Conservation (phyloP, 2,888 invertebrate genomes). For the Cecidostiba fungosa region DNA sequence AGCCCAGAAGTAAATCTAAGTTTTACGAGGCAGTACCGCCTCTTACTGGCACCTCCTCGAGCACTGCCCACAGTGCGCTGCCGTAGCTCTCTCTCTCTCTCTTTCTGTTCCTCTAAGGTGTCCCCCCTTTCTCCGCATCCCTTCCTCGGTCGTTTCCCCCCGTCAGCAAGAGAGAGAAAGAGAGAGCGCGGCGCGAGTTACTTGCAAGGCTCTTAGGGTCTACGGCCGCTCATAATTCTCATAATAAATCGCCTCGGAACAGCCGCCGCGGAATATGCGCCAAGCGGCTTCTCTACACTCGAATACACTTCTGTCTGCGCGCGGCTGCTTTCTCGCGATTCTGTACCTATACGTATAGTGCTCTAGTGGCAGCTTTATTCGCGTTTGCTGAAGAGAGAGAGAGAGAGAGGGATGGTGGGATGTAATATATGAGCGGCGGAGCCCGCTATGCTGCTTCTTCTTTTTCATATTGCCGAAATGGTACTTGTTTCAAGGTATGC, state of each 20-base stretch:
- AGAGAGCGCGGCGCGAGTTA: constrained; percentile 62
- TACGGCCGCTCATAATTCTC: constrained; percentile 76
- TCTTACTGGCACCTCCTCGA: constrained; percentile 80
- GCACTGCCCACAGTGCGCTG: constrained; percentile 75
- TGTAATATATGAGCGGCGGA: background rate
- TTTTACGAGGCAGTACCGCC: constrained; percentile 81
- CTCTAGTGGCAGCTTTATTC: background rate
- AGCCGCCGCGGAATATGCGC: constrained; percentile 22
- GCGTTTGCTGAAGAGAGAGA: background rate
- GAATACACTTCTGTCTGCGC: background rate
- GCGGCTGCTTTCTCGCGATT: background rate
- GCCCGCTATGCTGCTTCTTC: too few relatives aligned
- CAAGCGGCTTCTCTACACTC: background rate
- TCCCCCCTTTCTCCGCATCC: constrained; percentile 37
- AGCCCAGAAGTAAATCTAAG: constrained; percentile 80
- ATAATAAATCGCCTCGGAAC: constrained; percentile 78
- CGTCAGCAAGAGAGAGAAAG: background rate
- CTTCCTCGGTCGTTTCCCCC: constrained; percentile 31
- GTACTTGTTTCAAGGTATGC: background rate
- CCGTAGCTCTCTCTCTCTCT: constrained; percentile 58
- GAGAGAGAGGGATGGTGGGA: background rate
- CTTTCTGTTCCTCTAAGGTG: constrained; percentile 44
- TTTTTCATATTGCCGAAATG: constrained; percentile 26
- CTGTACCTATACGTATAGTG: background rate
- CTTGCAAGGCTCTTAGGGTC: constrained; percentile 67